phyloP scores from a whole-genome alignment of 37 sponge, comb jelly and placozoan genomes.

The Beroe forskalii region DNA sequence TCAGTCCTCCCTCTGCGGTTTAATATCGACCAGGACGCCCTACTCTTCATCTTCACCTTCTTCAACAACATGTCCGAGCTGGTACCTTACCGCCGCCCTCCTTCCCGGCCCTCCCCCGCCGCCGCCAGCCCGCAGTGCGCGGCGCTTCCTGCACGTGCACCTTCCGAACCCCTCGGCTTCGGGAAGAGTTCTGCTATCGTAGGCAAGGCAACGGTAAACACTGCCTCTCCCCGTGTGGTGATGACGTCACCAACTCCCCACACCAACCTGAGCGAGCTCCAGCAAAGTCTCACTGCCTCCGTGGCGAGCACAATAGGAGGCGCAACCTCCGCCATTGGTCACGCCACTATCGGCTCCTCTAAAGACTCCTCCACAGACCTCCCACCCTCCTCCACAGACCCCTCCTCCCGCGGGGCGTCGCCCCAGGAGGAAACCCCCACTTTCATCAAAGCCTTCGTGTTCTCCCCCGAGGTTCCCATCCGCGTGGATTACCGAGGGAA shows the following conservation, averaged over 20 bases:
- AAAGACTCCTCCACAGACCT: background rate
- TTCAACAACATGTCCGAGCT: conserved; percentile 69
- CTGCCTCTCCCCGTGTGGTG: background rate
- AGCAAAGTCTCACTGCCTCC: background rate
- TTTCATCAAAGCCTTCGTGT: conserved; percentile 73
- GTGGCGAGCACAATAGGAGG: background rate
- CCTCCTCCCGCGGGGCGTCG: background rate
- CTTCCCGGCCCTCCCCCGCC: background rate
- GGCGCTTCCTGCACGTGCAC: background rate
- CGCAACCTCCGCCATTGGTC: background rate
- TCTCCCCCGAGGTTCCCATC: conserved; percentile 87
- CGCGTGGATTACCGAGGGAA: conserved; percentile 82
- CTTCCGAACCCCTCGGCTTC: conserved; percentile 45
- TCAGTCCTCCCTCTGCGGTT: conserved; percentile 84
- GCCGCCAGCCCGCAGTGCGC: background rate
- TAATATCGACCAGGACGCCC: conserved; percentile 90
- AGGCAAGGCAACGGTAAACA: conserved; percentile 2
- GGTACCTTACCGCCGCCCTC: conserved; percentile 18
- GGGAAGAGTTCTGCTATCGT: conserved; percentile 32
- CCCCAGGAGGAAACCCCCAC: conserved; percentile 26
- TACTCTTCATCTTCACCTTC: conserved; percentile 81
- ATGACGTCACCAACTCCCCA: background rate
- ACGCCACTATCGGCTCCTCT: background rate
- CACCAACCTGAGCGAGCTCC: background rate
- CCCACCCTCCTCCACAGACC: background rate